Percentiles rank a stretch among this genome's conserved stretches.
Conservation (phyloP, 2,888 invertebrate genomes). For the Baronia brevicornis region DNA sequence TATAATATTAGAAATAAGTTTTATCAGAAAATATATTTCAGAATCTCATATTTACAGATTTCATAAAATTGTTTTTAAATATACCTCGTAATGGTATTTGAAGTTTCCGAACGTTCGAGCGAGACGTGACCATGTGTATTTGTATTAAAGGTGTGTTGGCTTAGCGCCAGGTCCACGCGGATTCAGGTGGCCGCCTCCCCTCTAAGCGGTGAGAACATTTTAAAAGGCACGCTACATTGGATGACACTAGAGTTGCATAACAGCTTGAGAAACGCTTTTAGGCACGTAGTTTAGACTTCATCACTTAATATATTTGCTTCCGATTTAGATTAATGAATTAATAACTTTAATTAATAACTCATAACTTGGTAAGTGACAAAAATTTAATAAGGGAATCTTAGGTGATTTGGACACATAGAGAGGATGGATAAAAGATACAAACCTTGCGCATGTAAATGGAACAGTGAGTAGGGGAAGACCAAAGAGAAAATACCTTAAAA, state of each 20-base stretch:
- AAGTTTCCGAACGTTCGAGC: too few relatives aligned
- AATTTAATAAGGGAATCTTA: too few relatives aligned
- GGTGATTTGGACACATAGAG: too few relatives aligned
- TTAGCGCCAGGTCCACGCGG: constrained; percentile 35
- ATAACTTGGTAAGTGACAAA: too few relatives aligned
- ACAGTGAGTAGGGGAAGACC: too few relatives aligned
- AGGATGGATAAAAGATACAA: too few relatives aligned
- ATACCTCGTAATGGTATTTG: too few relatives aligned
- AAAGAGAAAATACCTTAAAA: too few relatives aligned
- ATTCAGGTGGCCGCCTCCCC: constrained; percentile 35
- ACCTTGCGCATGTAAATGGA: too few relatives aligned
- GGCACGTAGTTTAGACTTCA: constrained; percentile 8
- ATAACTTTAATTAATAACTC: too few relatives aligned
- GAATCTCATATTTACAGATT: constrained; percentile 6
- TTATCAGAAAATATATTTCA: background rate
- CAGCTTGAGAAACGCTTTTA: constrained; percentile 20
- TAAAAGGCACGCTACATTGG: constrained; percentile 36
- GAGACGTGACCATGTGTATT: constrained; percentile 26
- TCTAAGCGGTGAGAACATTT: constrained; percentile 45
- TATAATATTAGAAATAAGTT: too few relatives aligned
- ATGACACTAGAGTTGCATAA: constrained; percentile 21
- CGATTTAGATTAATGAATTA: constrained; percentile 8
- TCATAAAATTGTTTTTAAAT: constrained; percentile 11
- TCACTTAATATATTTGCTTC: constrained; percentile 2
- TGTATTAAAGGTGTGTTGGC: constrained; percentile 39